Conservation (phyloP, 2,113 vertebrate genomes). For the Phaetusa simplex region DNA sequence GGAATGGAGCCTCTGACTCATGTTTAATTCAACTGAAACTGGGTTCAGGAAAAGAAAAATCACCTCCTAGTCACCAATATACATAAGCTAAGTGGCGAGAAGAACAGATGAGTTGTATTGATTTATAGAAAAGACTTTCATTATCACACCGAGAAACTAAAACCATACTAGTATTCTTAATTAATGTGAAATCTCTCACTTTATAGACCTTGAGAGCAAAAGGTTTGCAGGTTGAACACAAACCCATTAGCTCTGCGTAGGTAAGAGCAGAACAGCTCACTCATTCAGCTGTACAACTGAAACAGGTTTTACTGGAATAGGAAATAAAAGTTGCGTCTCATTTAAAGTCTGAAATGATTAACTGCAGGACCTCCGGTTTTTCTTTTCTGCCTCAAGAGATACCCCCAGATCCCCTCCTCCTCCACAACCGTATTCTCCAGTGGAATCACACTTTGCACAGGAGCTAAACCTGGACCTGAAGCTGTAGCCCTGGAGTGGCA, state of each 20-base stretch:
- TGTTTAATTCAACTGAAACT: neutral
- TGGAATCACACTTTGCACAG: neutral
- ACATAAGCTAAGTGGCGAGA: neutral
- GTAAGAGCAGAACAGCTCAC: neutral
- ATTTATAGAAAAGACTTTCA: neutral
- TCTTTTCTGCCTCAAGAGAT: neutral
- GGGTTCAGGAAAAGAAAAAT: neutral
- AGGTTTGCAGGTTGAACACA: neutral
- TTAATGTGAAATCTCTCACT: neutral
- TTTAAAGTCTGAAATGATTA: neutral
- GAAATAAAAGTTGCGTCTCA: neutral
- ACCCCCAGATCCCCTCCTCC: neutral
- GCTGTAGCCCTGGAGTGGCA: neutral
- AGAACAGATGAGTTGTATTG: too few relatives aligned
- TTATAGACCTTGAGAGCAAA: neutral
- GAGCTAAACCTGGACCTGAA: neutral
- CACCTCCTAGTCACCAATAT: neutral
- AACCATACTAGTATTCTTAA: neutral
- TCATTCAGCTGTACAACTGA: neutral
- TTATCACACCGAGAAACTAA: neutral
- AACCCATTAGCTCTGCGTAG: rapidly evolving
- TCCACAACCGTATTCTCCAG: too few relatives aligned
- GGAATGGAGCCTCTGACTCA: neutral
- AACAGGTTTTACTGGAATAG: neutral
- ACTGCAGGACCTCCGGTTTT: neutral